Evolutionary conservation across 2,797 vertebrate species (phyloP).

Genomic region (Malurus splendens): DNA sequence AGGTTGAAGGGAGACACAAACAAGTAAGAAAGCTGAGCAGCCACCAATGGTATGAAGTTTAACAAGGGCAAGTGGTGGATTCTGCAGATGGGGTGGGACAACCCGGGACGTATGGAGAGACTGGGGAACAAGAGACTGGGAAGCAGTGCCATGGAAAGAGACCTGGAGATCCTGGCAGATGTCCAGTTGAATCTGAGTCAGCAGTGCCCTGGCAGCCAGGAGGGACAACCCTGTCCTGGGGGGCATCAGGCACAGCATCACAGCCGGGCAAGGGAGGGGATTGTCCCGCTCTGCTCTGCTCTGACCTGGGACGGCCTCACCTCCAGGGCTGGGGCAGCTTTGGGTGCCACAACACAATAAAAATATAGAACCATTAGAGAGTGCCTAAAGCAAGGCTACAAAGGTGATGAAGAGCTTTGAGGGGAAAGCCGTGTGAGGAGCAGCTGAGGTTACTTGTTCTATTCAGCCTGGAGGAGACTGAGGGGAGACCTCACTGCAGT

Average conservation of each 20-base stretch:
- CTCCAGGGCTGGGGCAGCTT: neutral
- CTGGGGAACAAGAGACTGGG: neutral
- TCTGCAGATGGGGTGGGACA: neutral
- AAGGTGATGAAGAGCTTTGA: neutral
- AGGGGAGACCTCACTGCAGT: neutral
- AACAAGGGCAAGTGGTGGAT: neutral
- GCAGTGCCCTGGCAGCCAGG: neutral
- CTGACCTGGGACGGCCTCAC: accelerated
- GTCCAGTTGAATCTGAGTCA: accelerated
- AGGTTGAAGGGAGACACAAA: neutral
- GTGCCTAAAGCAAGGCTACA: neutral
- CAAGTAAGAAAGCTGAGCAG: neutral
- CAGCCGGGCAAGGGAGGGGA: accelerated
- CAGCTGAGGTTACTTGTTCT: neutral
- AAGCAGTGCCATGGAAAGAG: neutral
- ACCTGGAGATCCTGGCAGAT: accelerated
- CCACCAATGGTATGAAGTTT: accelerated
- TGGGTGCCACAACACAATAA: no score
- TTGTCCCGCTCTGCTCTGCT: neutral
- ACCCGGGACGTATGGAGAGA: accelerated
- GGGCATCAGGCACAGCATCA: accelerated
- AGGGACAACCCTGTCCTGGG: accelerated
- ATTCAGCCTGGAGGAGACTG: neutral
- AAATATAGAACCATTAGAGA: neutral
- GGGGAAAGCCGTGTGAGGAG: accelerated